Conservation (phyloP, 2,888 invertebrate genomes). For the Nymphalis polychloros region DNA sequence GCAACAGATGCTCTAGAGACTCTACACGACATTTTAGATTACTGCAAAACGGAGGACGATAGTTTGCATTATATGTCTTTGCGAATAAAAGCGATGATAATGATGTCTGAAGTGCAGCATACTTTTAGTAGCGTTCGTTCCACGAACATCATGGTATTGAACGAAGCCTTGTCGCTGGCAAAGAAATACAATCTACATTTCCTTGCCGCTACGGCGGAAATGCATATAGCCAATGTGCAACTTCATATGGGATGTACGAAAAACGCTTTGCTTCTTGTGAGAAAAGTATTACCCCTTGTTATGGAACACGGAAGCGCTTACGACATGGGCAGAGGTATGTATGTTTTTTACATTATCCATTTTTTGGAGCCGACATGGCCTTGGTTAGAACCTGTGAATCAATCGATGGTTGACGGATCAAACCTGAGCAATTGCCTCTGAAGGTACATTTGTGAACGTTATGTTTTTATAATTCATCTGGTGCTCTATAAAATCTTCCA, state of each 20-base stretch:
- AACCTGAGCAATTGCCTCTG: too few species aligned
- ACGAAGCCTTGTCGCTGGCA: constrained; percentile 88
- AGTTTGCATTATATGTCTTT: constrained; percentile 78
- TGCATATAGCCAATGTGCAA: constrained; percentile 90
- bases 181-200: constrained; percentile 89
- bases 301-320: constrained; percentile 91
- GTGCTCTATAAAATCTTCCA: too few species aligned
- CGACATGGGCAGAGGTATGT: constrained; percentile 87
- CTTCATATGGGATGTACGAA: constrained; percentile 88
- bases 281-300: constrained; percentile 86
- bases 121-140: constrained; percentile 81
- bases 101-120: constrained; percentile 85
- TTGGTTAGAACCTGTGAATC: too few species aligned
- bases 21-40: constrained; percentile 77
- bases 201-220: constrained; percentile 86
- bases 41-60: constrained; percentile 77
- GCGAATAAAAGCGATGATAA: constrained; percentile 85
- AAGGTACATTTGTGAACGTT: too few species aligned
- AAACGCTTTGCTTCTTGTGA: constrained; percentile 87
- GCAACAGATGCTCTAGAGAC: constrained; percentile 71
- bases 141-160: constrained; percentile 80
- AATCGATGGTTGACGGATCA: too few species aligned
- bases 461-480: too few species aligned
- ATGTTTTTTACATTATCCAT: constrained; percentile 30
- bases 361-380: too few species aligned